phyloP scores from a whole-genome alignment of 2,888 invertebrate species.

The Abrostola tripartita region DNA sequence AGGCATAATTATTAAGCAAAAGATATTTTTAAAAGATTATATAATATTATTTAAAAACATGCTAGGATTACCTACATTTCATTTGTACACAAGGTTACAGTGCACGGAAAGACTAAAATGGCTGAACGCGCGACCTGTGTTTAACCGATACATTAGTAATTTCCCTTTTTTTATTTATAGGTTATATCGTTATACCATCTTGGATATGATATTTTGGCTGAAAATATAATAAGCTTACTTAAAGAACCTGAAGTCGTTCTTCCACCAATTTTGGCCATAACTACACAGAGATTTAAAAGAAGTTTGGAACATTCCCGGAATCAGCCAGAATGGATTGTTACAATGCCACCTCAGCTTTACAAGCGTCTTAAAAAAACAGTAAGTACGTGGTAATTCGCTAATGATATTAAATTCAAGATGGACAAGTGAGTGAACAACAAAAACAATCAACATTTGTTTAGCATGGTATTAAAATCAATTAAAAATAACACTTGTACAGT shows the following conservation, averaged over 20 bases:
- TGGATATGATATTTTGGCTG: constrained; percentile 89
- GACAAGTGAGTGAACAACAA: no score
- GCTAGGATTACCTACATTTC: no score
- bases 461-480: no score
- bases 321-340: constrained; percentile 91
- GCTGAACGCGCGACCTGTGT: no score
- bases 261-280: constrained; percentile 92
- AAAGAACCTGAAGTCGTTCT: constrained; percentile 91
- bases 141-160: not conserved
- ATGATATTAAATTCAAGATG: no score
- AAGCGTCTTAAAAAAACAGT: constrained; percentile 92
- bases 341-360: constrained; percentile 92
- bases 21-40: no score
- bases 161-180: constrained; percentile 67
- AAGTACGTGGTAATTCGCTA: constrained; percentile 44
- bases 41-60: no score
- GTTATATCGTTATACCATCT: constrained; percentile 89
- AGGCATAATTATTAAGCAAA: no score
- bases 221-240: constrained; percentile 90
- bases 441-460: no score
- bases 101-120: no score
- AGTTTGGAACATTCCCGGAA: constrained; percentile 89
- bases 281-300: constrained; percentile 93
- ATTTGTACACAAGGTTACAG: no score
- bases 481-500: no score